Conservation (phyloP, 2,797 vertebrate species). For the Esox masquinongy region DNA sequence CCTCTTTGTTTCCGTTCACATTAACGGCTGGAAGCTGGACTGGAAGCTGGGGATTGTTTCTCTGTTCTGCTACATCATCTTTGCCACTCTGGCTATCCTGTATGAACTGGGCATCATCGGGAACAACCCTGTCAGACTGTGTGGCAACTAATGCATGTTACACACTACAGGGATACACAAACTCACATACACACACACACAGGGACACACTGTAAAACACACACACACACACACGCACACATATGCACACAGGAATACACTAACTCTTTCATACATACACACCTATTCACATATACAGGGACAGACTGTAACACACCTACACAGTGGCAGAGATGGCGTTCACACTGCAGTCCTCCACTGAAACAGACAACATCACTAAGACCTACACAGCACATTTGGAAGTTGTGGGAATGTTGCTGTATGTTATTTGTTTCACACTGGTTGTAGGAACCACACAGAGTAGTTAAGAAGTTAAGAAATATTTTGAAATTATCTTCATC, state of each 20-base stretch:
- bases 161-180: background rate
- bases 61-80: constrained; percentile 85
- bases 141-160: constrained; percentile 74
- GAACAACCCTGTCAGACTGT: constrained; percentile 82
- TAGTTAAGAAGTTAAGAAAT: too few relatives aligned
- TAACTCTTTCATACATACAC: too few relatives aligned
- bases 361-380: background rate
- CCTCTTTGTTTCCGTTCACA: constrained; percentile 85
- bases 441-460: too few relatives aligned
- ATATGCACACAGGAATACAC: background rate
- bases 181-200: background rate
- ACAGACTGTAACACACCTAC: too few relatives aligned
- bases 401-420: too few relatives aligned
- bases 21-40: constrained; percentile 93
- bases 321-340: background rate
- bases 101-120: constrained; percentile 96
- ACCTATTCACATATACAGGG: too few relatives aligned
- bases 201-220: background rate
- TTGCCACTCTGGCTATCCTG: constrained; percentile 86
- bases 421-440: too few relatives aligned
- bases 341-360: background rate
- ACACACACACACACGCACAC: background rate
- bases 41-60: constrained; percentile 86
- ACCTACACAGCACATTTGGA: background rate
- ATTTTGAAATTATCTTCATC: too few relatives aligned